Conservation (phyloP, 2,888 invertebrate species). For the Osedax frankpressi region DNA sequence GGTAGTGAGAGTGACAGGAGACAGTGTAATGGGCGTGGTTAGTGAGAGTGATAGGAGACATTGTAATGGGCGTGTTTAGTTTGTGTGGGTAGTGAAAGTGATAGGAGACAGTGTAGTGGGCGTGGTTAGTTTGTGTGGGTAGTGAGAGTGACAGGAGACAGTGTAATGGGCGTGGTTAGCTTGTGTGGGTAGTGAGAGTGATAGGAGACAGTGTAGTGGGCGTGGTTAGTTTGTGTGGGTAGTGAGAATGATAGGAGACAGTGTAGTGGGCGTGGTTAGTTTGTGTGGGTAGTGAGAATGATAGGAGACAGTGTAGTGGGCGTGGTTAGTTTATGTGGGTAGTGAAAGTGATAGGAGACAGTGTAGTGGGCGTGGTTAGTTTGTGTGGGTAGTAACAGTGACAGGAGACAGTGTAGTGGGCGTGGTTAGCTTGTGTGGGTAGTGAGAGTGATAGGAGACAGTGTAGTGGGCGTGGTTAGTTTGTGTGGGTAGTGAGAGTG, state of each 20-base stretch:
- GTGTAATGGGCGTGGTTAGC: not conserved
- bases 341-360: too few relatives aligned
- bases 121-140: not conserved
- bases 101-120: not conserved
- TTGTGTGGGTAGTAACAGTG: not conserved
- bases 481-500: not conserved
- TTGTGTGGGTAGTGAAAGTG: not conserved
- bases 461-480: not conserved
- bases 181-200: not conserved
- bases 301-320: not conserved
- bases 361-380: too few relatives aligned
- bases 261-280: not conserved
- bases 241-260: not conserved
- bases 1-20: too few relatives aligned
- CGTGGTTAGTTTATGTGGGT: too few relatives aligned
- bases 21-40: not conserved
- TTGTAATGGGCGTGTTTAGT: too few relatives aligned
- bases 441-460: not conserved
- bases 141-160: too few relatives aligned
- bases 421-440: not conserved
- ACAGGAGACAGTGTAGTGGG: slow-evolving; percentile 7
- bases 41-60: too few relatives aligned
- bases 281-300: not conserved
- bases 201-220: slow-evolving; percentile 2
- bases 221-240: not conserved